Evolutionary conservation across 1,140 invertebrate genomes (phyloP).

Genomic region (Zaprionus nigranus): DNA sequence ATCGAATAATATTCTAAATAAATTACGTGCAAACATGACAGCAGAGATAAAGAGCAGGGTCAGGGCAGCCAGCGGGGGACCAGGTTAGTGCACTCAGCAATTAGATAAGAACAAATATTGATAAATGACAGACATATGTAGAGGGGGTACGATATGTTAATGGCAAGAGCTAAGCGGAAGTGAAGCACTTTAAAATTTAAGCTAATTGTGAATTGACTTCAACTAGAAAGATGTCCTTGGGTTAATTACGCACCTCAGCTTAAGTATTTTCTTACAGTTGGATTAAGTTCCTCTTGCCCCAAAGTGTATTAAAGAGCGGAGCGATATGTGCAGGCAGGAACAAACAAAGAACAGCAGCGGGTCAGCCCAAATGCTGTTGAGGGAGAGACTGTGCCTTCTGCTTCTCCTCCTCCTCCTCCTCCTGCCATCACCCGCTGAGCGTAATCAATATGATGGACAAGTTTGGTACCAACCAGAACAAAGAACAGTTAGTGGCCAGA

Average conservation of each 20-base stretch:
- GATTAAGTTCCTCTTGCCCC: neutral
- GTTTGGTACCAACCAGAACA: neutral
- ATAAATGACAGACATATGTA: slow-evolving; percentile 9
- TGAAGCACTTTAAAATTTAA: neutral
- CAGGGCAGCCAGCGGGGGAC: neutral
- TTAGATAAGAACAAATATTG: slow-evolving; percentile 40
- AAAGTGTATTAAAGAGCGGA: neutral
- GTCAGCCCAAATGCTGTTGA: slow-evolving; percentile 43
- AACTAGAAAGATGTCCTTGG: neutral
- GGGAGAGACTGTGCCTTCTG: neutral
- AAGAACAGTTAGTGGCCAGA: slow-evolving; percentile 20
- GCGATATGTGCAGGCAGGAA: slow-evolving; percentile 18
- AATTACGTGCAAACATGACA: slow-evolving; percentile 76
- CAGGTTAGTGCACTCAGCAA: slow-evolving; percentile 35
- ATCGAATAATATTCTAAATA: slow-evolving; percentile 81
- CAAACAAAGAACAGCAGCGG: slow-evolving; percentile 12
- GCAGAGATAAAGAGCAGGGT: slow-evolving; percentile 39
- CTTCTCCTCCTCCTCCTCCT: neutral
- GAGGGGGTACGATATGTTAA: neutral
- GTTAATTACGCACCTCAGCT: neutral
- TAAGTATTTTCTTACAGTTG: neutral
- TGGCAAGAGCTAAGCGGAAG: slow-evolving; percentile 1
- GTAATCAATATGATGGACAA: slow-evolving; percentile 16
- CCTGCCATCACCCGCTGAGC: neutral
- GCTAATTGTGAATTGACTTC: neutral